A percentile compares a stretch with the other conserved stretches of the same genome.
Evolutionary conservation across 2,113 vertebrate genomes (phyloP).

Genomic region (Nerophis ophidion): DNA sequence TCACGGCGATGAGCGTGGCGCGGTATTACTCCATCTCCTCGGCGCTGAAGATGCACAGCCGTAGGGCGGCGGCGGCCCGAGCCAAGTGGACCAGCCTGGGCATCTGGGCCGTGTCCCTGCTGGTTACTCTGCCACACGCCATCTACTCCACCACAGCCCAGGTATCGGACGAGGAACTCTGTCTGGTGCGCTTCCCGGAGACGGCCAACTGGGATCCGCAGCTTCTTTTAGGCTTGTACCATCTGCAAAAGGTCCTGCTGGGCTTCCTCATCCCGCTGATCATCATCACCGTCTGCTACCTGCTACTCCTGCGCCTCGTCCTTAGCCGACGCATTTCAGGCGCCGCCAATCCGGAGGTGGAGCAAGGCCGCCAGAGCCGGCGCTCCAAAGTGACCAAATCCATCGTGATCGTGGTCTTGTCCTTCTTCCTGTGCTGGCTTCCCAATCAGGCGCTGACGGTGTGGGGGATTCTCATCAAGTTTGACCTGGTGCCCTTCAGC

Average conservation of each 20-base stretch:
- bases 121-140: constrained; percentile 75
- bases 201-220: constrained; percentile 74
- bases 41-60: constrained; percentile 71
- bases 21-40: constrained; percentile 74
- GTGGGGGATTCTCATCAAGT: constrained; percentile 79
- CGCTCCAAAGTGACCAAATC: constrained; percentile 76
- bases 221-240: constrained; percentile 76
- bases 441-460: constrained; percentile 77
- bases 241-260: constrained; percentile 76
- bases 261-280: constrained; percentile 75
- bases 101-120: constrained; percentile 71
- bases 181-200: constrained; percentile 76
- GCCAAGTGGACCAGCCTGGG: constrained; percentile 72
- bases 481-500: constrained; percentile 75
- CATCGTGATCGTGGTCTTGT: constrained; percentile 73
- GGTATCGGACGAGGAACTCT: constrained; percentile 74
- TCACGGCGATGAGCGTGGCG: constrained; percentile 77
- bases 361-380: constrained; percentile 54
- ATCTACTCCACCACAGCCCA: constrained; percentile 74
- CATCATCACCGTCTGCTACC: constrained; percentile 74
- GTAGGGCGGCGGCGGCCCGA: constrained; percentile 43
- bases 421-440: constrained; percentile 81
- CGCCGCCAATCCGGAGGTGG: constrained; percentile 39
- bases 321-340: constrained; percentile 59
- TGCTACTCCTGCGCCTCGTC: constrained; percentile 72